Evolutionary conservation across 2,113 vertebrate genomes (phyloP).

Genomic region (Aramus guarauna): DNA sequence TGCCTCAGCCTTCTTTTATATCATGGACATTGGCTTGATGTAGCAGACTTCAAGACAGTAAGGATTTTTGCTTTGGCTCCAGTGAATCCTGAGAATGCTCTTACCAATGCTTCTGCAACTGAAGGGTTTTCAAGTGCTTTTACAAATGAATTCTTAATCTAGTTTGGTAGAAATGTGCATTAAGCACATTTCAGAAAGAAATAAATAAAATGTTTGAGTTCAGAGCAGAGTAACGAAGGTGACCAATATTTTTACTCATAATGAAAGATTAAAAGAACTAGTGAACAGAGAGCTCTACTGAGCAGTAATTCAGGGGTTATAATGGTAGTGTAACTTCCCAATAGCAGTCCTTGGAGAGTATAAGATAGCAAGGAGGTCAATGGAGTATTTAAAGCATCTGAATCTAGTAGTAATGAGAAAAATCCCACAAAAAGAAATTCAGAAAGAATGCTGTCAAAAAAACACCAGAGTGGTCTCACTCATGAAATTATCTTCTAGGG

Average conservation of each 20-base stretch:
- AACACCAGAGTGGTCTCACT: not conserved
- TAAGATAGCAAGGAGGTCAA: not conserved
- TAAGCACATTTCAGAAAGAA: not conserved
- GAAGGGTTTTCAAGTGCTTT: not conserved
- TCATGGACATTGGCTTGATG: not conserved
- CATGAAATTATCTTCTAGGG: not conserved
- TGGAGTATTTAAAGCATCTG: not conserved
- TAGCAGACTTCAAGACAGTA: not conserved
- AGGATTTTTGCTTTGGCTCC: not conserved
- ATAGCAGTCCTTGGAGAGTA: not conserved
- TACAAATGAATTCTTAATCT: not conserved
- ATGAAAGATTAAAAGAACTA: not conserved
- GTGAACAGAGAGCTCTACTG: not conserved
- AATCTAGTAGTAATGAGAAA: slow-evolving; percentile 2
- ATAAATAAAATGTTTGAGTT: not conserved
- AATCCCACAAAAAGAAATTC: not conserved
- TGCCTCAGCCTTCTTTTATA: not conserved
- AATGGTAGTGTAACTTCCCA: not conserved
- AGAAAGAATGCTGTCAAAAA: not conserved
- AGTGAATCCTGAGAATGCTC: not conserved
- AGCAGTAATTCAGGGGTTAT: not conserved
- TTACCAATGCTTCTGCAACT: not conserved
- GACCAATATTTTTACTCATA: not conserved
- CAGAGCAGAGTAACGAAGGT: not conserved
- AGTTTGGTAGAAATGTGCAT: not conserved